Base-by-base conservation (phyloP, 2,888 invertebrate genomes). In the Plagodis pulveraria region DNA sequence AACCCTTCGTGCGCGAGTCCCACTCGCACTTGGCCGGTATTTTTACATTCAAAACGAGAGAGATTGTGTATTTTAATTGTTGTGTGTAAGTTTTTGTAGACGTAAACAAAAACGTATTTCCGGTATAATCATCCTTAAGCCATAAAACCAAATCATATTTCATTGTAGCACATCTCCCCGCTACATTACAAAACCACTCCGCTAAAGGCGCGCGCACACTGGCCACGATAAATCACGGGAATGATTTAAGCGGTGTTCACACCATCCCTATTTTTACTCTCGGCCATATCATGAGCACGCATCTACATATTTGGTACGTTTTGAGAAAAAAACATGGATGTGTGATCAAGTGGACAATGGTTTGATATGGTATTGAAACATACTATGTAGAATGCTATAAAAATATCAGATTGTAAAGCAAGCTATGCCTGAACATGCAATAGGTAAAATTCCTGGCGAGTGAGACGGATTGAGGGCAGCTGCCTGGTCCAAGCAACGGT, bases 171-270 rank as follows among this genome's bases (percentile, higher is more conserved):
- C 49, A 48, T 34, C 40, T n/a, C 40, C 49, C 41, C 52, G 52
- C 11, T 47, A 48, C 48, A 47, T 43, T 44, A 49, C 45, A 11
- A 58, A 44, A 49, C 56, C 57, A 52, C 59, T 58, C 47, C 42
- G 22, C 66, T 64, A 74, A 77, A 75, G 77, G 72, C 70, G 74
- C 66, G 67, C 65, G 71, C 71, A 73, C 74, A 73, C 74, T 69
- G 69, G 70, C 69, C 73, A 74, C 67, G 60, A 83, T 86, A 86
- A 84, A 84, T 86, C 84, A 80, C 62, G 56, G 66, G 62, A 69
- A 83, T 84, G 82, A 84, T 85, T 82, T 83, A 86, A 77, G 79
- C 76, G 63, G 69, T 78, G 84, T 86, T 86, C 85, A 84, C 85
- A 84, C 85, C 80, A 77, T 70, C 77, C 84, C 78, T 77, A 84